Conservation (phyloP, 1,140 invertebrate species). For the Ostrea denselamellosa region DNA sequence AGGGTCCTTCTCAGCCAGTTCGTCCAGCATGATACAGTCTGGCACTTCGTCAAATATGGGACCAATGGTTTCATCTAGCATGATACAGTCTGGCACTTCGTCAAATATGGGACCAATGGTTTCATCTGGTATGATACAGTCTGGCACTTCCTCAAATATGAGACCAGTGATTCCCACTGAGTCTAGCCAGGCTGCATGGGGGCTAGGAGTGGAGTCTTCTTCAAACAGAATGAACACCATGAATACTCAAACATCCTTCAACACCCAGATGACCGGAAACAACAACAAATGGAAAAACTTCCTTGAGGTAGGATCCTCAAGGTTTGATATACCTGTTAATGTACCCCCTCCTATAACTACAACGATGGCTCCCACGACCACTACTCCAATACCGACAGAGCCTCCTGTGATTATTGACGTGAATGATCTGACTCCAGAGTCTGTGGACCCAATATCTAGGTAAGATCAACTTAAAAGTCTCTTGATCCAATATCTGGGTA, state of each 20-base stretch:
- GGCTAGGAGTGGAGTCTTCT: not conserved
- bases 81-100: not conserved
- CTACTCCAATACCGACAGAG: conserved; percentile 41
- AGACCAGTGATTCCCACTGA: not conserved
- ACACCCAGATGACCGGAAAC: not conserved
- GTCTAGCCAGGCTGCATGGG: conserved; percentile 36
- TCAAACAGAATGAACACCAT: not conserved
- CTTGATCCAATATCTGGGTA: too few relatives aligned
- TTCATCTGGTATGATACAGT: too few relatives aligned
- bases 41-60: not conserved
- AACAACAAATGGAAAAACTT: conserved; percentile 1
- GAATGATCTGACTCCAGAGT: conserved; percentile 47
- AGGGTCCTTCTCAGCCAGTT: not conserved
- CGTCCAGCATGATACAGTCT: not conserved
- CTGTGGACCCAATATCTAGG: conserved; percentile 49
- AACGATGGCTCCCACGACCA: conserved; percentile 44
- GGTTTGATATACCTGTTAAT: conserved; percentile 15
- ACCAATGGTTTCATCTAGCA: not conserved
- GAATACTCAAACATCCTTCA: not conserved
- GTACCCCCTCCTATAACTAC: conserved; percentile 23
- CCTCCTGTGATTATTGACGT: conserved; percentile 50
- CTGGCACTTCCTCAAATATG: not conserved
- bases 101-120: not conserved
- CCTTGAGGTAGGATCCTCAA: not conserved
- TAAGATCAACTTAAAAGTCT: not conserved